Percentiles rank a stretch among this genome's conserved stretches.
These are phyloP conservation scores for Gobius niger DNA, from an alignment of 2,113 vertebrate genomes.

Conservation along the genomic window DNA sequence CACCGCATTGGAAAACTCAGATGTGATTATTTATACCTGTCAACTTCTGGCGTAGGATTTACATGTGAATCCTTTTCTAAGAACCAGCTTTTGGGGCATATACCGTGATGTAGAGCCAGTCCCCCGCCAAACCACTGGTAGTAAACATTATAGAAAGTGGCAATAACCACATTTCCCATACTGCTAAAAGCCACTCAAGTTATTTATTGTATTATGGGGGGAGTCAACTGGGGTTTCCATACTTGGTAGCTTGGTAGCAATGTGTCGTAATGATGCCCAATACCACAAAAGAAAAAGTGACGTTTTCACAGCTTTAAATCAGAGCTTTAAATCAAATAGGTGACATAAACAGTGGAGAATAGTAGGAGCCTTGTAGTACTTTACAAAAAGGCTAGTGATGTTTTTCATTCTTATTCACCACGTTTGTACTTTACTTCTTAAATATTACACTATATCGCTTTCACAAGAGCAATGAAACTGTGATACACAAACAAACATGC, in stretches of 20 bases:
- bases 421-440: no score
- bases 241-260: conserved; percentile 17
- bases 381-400: no score
- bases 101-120: conserved; percentile 44
- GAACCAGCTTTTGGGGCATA: conserved; percentile 35
- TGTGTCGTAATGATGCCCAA: conserved; percentile 13
- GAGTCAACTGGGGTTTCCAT: conserved; percentile 18
- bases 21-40: conserved; percentile 60
- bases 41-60: conserved; percentile 39
- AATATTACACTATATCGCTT: no score
- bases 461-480: no score
- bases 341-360: no score
- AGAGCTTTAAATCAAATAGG: not conserved
- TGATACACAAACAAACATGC: no score
- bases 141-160: conserved; percentile 59
- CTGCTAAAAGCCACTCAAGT: conserved; percentile 45
- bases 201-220: conserved; percentile 59
- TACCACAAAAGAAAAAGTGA: conserved; percentile 12
- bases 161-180: conserved; percentile 43
- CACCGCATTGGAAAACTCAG: conserved; percentile 34
- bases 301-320: not conserved
- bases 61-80: conserved; percentile 55
- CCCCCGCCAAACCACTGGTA: conserved; percentile 59
- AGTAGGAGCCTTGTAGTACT: no score
- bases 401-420: no score